Percentiles rank a stretch among this genome's conserved stretches.
phyloP scores from a whole-genome alignment of 2,888 invertebrate species.

The Pachliopta kotzebuea region DNA sequence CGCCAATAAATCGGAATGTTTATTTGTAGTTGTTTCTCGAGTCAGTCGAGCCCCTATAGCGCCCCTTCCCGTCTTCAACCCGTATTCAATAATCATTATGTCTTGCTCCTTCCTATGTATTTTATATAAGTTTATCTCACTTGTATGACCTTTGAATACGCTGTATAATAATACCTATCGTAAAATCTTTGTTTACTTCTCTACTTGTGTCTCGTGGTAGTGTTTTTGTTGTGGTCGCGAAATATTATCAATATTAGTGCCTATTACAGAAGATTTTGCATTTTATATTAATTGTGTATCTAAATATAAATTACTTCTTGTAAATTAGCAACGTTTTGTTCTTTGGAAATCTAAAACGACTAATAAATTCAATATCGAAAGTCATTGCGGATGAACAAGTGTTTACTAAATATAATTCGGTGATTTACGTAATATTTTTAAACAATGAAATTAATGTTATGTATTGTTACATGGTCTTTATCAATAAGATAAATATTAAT shows the following conservation, averaged over 20 bases:
- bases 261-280: conserved; percentile 21
- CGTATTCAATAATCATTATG: conserved; percentile 36
- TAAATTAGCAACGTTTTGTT: conserved; percentile 23
- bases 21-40: conserved; percentile 26
- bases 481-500: conserved; percentile 5
- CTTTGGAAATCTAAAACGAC: conserved; percentile 33
- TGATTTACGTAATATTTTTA: conserved; percentile 70
- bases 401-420: conserved; percentile 52
- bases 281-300: conserved; percentile 21
- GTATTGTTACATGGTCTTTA: conserved; percentile 39
- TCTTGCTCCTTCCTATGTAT: conserved; percentile 42
- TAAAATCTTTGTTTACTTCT: conserved; percentile 78
- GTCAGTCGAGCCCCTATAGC: conserved; percentile 31
- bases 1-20: conserved; percentile 23
- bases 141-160: conserved; percentile 74
- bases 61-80: conserved; percentile 43
- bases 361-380: conserved; percentile 62
- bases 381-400: conserved; percentile 73
- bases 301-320: conserved; percentile 2
- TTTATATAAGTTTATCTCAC: conserved; percentile 42
- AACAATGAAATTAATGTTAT: conserved; percentile 46
- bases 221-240: conserved; percentile 76
- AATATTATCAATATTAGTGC: conserved; percentile 44
- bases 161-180: conserved; percentile 62
- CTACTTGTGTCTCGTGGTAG: conserved; percentile 57